These are phyloP conservation scores for Peromyscus eremicus DNA, from an alignment of 2,797 vertebrate species.

Conservation along the genomic window DNA sequence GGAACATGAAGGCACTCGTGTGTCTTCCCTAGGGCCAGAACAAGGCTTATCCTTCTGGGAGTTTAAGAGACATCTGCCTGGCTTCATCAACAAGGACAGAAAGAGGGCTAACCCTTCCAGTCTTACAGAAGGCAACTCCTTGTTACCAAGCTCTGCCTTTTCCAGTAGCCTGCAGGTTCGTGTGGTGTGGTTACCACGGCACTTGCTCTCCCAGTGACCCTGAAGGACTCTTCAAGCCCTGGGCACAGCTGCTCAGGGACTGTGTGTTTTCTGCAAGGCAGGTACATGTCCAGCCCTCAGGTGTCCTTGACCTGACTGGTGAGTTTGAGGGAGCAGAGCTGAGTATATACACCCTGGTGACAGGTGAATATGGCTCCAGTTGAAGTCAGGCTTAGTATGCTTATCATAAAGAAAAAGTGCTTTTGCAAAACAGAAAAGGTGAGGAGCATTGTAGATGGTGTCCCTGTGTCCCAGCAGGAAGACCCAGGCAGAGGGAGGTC, in stretches of 20 bases:
- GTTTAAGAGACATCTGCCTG: not conserved
- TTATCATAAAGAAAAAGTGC: not conserved
- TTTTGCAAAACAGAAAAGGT: not conserved
- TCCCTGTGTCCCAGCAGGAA: not conserved
- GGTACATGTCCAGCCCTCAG: not conserved
- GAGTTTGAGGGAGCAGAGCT: too few relatives aligned
- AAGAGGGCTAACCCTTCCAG: not conserved
- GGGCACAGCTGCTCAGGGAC: not conserved
- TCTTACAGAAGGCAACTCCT: not conserved
- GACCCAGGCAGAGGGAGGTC: not conserved
- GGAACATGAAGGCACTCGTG: not conserved
- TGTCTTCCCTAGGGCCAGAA: not conserved
- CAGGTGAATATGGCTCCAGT: not conserved
- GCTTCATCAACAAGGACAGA: not conserved
- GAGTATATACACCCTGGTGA: not conserved
- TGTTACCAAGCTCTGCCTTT: too few relatives aligned
- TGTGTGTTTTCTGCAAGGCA: not conserved
- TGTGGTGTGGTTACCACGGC: not conserved
- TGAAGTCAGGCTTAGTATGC: too few relatives aligned
- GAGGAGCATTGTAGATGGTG: not conserved
- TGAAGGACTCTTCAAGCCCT: not conserved
- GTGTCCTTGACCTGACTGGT: not conserved
- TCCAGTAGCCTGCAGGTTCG: not conserved
- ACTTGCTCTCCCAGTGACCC: not conserved
- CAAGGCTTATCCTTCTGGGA: not conserved